A percentile compares a stretch with the other conserved stretches of the same genome.
phyloP scores from a whole-genome alignment of 1,140 invertebrate species.

The Ectropis grisescens region DNA sequence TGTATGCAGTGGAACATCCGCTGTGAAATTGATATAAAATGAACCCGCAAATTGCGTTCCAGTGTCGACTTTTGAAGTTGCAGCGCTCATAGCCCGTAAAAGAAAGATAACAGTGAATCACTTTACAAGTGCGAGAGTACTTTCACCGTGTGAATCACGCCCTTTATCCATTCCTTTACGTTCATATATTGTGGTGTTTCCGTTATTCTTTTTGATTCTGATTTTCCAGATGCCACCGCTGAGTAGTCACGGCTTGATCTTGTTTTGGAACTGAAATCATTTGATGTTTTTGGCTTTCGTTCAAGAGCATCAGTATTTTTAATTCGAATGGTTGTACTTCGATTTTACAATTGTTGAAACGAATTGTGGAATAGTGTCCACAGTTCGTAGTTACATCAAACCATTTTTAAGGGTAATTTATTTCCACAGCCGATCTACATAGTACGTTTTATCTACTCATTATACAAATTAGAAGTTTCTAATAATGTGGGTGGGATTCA shows the following conservation, averaged over 20 bases:
- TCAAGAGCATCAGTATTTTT: conserved; percentile 31
- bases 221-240: conserved; percentile 28
- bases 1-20: conserved; percentile 40
- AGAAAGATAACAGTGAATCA: conserved; percentile 50
- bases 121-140: conserved; percentile 32
- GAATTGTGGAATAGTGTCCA: conserved; percentile 3
- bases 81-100: conserved; percentile 29
- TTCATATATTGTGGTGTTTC: conserved; percentile 34
- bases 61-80: conserved; percentile 21
- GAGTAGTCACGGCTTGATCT: conserved; percentile 21
- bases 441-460: too few species aligned
- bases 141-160: conserved; percentile 45
- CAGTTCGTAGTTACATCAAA: background rate
- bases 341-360: conserved; percentile 28
- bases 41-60: conserved; percentile 24
- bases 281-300: conserved; percentile 40
- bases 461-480: too few species aligned
- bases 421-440: too few species aligned
- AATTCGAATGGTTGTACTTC: conserved; percentile 25
- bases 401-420: too few species aligned
- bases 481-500: too few species aligned
- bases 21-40: conserved; percentile 37
- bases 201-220: conserved; percentile 47
- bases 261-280: conserved; percentile 31
- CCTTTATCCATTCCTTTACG: conserved; percentile 24